A percentile compares a stretch with the other conserved stretches of the same genome.
Conservation (phyloP, 1,140 invertebrate species). For the Cyclina sinensis region DNA sequence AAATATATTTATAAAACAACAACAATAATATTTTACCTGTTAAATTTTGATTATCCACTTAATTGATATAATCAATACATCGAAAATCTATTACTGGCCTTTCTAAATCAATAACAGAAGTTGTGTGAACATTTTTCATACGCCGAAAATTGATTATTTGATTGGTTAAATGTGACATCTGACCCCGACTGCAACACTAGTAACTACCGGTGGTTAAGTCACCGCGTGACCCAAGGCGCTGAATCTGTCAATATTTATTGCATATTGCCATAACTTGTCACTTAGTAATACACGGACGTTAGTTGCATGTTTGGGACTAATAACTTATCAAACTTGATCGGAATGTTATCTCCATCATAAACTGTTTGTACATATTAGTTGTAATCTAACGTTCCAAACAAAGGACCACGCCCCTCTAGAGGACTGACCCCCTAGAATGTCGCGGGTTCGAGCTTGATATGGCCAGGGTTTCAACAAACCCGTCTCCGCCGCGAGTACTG, state of each 20-base stretch:
- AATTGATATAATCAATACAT: background rate
- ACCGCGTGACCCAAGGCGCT: constrained; percentile 19
- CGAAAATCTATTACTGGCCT: too few species aligned
- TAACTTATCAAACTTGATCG: background rate
- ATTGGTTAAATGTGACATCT: constrained; percentile 16
- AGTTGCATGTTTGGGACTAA: background rate
- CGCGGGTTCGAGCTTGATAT: too few species aligned
- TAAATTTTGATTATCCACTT: too few species aligned
- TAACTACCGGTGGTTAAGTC: constrained; percentile 12
- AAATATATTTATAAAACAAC: too few species aligned
- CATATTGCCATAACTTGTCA: constrained; percentile 27
- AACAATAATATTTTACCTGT: too few species aligned
- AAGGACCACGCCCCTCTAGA: too few species aligned
- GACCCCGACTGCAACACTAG: background rate
- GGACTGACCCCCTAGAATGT: too few species aligned
- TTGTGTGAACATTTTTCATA: constrained; percentile 13
- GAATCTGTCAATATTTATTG: constrained; percentile 41
- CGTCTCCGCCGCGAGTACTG: too few species aligned
- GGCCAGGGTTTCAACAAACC: too few species aligned
- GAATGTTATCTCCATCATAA: background rate
- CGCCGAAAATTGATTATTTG: constrained; percentile 10
- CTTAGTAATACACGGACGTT: constrained; percentile 19
- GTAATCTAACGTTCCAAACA: too few species aligned
- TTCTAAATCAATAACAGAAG: background rate
- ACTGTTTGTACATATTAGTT: too few species aligned